Evolutionary conservation across 1,140 invertebrate species (phyloP).

Genomic region (Drosophila ficusphila): DNA sequence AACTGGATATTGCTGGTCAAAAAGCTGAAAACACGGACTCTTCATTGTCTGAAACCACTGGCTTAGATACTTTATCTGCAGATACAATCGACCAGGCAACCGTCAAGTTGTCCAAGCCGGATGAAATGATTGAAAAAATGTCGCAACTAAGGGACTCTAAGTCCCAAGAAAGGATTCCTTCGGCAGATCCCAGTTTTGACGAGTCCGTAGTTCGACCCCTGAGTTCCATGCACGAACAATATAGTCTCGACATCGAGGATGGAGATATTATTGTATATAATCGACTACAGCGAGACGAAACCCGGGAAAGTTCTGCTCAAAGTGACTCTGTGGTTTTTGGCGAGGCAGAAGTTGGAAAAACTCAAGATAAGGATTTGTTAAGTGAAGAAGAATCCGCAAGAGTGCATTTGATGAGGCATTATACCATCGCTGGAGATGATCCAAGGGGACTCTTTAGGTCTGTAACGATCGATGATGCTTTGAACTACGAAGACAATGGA

Average conservation of each 20-base stretch:
- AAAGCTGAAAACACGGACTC: slow-evolving; percentile 2
- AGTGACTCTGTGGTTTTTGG: slow-evolving; percentile 69
- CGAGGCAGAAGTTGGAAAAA: slow-evolving; percentile 21
- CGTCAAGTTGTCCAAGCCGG: slow-evolving; percentile 52
- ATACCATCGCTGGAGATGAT: slow-evolving; percentile 73
- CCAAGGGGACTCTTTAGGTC: slow-evolving; percentile 59
- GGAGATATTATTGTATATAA: slow-evolving; percentile 63
- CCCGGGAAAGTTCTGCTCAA: slow-evolving; percentile 69
- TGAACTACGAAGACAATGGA: slow-evolving; percentile 36
- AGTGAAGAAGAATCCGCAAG: slow-evolving; percentile 38
- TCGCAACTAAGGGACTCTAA: slow-evolving; percentile 48
- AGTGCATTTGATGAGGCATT: slow-evolving; percentile 52
- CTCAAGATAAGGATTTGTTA: not conserved
- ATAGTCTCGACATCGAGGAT: slow-evolving; percentile 57
- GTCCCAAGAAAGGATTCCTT: slow-evolving; percentile 15
- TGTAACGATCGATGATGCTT: slow-evolving; percentile 52
- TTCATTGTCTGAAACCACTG: slow-evolving; percentile 19
- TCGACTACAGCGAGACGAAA: slow-evolving; percentile 55
- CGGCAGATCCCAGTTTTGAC: slow-evolving; percentile 40
- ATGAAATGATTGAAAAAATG: slow-evolving; percentile 68
- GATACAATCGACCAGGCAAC: slow-evolving; percentile 57
- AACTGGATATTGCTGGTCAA: not conserved
- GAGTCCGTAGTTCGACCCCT: slow-evolving; percentile 54
- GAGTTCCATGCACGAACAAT: slow-evolving; percentile 54
- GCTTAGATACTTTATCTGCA: slow-evolving; percentile 20